Evolutionary conservation across 2,888 invertebrate genomes (phyloP), one percentile per base, ranked within the genome.

Genomic region (Nemotelus pantherinus): DNA sequence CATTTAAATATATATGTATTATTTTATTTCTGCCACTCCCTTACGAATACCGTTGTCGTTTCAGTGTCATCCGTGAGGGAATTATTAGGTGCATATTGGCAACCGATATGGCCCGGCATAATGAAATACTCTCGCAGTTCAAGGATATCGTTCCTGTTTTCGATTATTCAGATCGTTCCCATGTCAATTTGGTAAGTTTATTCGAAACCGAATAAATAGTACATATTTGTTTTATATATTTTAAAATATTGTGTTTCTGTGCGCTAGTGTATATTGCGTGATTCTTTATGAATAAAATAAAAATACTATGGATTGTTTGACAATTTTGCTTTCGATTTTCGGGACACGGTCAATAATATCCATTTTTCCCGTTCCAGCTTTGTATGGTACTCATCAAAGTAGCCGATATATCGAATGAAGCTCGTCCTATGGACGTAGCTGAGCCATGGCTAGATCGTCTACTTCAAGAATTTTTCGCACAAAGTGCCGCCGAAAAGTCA

Each of bases 341-440:
- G 25, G 1, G 25, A 25, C 25, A 25, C 25, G 25, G 25, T 25
- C 25, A 25, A 25, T 25, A 25, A 25, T 25, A 25, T 25, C 25
- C 25, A 25, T 1, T 25, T 25, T 25, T 25, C 25, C 25, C 25
- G 10, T 71, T 57, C 10, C 84, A 93, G 93, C 88, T 93, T 68
- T 92, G 91, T 83, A 93, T 93, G 93, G 91, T 94, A 80, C 89
- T 95, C 81, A 94, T 95, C 83, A 95, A 95, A 89, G 93, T 94
- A 78, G 93, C 94, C 45, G 94, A 94, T 86, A 94, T 94, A 83
- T 94, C 94, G 78, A 94, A 94, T 85, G 94, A 94, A 87, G 93
- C 93, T 0, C 88, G 94, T 76, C 94, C 94, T 44, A 92, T 94
- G 91, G 93, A 93, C 82, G 93, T 94, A 6, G 94, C 94, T 2